A percentile compares a stretch with the other conserved stretches of the same genome.
These are phyloP conservation scores for Stegostoma tigrinum DNA, from an alignment of 2,113 vertebrate genomes.

Conservation along the genomic window DNA sequence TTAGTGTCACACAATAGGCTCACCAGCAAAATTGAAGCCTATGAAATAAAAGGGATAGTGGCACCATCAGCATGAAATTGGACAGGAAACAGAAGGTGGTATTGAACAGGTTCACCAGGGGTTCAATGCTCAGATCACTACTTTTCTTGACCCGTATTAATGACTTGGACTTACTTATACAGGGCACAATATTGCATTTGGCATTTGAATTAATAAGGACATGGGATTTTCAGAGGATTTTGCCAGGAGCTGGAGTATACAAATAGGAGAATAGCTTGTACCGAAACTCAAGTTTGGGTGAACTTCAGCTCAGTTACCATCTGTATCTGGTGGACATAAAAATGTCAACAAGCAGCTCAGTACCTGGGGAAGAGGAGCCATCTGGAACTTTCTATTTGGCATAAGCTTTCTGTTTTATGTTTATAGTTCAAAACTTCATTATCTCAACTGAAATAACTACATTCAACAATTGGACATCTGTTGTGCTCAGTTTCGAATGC, in stretches of 20 bases:
- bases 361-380: conserved; percentile 6
- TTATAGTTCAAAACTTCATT: conserved; percentile 27
- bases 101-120: too few relatives aligned
- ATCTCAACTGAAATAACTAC: background rate
- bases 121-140: too few relatives aligned
- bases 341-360: background rate
- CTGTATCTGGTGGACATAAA: background rate
- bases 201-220: background rate
- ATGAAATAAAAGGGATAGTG: too few relatives aligned
- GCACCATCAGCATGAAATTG: too few relatives aligned
- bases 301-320: background rate
- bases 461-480: background rate
- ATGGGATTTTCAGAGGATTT: background rate
- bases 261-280: too few relatives aligned
- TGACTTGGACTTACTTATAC: too few relatives aligned
- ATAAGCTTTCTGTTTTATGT: background rate
- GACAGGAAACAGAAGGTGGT: too few relatives aligned
- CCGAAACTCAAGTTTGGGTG: background rate
- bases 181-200: background rate
- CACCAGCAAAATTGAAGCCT: too few relatives aligned
- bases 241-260: background rate
- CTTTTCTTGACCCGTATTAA: too few relatives aligned
- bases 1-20: too few relatives aligned
- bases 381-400: background rate
- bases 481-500: background rate